These are phyloP conservation scores for rabbit (Oryctolagus cuniculus) DNA, from an alignment of 2,113 vertebrate species.

Conservation along the genomic window mOryCun1.1 NC_091438.1:94490001-94490500, in stretches of 20 bases:
- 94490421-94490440: slow-evolving; percentile 43
- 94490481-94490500: slow-evolving; percentile 10
- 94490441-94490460: not conserved
- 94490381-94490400: slow-evolving; percentile 58
- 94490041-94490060: not conserved
- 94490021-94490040: slow-evolving; percentile 44
- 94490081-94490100: not conserved
- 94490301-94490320: slow-evolving; percentile 68
- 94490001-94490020: slow-evolving; percentile 40
- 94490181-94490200: not conserved
- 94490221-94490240: slow-evolving; percentile 48
- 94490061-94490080: not conserved
- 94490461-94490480: slow-evolving; percentile 26
- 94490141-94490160: not conserved
- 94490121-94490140: not conserved
- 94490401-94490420: slow-evolving; percentile 42
- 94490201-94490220: not conserved
- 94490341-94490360: slow-evolving; percentile 70
- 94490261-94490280: slow-evolving; percentile 54
- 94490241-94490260: slow-evolving; percentile 44
- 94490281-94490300: slow-evolving; percentile 72
- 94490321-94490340: slow-evolving; percentile 65
- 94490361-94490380: slow-evolving; percentile 48
- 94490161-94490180: not conserved
- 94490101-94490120: not conserved